A percentile compares a stretch with the other conserved stretches of the same genome.
Conservation (phyloP, 2,113 vertebrate species). For the Lonchura striata region DNA sequence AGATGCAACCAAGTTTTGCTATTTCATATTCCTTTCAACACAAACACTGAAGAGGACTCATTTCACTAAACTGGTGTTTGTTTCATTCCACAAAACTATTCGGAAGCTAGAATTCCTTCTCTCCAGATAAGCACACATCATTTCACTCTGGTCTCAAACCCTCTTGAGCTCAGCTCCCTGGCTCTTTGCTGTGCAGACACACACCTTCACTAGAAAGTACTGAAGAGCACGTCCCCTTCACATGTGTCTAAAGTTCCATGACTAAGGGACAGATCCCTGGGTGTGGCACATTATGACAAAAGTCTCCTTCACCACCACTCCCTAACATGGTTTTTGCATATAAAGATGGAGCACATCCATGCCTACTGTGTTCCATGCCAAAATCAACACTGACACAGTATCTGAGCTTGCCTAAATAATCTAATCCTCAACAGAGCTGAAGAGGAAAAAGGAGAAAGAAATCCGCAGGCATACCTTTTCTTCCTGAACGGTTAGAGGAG, state of each 20-base stretch:
- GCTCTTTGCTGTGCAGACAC: neutral
- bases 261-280: neutral
- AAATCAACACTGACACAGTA: neutral
- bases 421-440: neutral
- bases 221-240: fast-evolving
- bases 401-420: neutral
- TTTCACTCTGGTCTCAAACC: neutral
- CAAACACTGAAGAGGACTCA: neutral
- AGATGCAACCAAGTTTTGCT: neutral
- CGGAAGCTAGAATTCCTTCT: neutral
- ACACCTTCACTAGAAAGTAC: neutral
- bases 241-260: neutral
- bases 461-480: neutral
- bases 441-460: neutral
- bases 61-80: neutral
- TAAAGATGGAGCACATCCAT: neutral
- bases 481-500: neutral
- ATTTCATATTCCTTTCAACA: neutral
- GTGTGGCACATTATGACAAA: neutral
- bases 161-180: neutral
- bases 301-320: neutral
- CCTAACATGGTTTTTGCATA: neutral
- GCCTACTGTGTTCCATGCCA: neutral
- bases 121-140: neutral
- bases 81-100: neutral